Base-by-base conservation (phyloP, 2,797 vertebrate species). In the Ptychobarbus kaznakovi region DNA sequence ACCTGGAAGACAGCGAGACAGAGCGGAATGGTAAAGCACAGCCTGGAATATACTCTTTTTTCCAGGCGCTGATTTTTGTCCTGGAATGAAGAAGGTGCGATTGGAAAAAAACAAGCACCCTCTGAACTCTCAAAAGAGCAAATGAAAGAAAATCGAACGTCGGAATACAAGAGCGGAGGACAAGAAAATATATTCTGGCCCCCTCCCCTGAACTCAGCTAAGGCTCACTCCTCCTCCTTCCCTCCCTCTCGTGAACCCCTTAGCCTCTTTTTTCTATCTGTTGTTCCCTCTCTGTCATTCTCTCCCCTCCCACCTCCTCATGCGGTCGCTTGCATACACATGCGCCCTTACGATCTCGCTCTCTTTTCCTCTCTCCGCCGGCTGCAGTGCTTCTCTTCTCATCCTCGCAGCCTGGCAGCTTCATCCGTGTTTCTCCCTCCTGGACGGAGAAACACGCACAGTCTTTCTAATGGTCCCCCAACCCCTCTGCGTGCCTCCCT, bases 261-360 rank as follows among this genome's bases (percentile, higher is more conserved):
- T 69, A 89, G 83, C 72, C 88, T 87, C 84, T 91, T 4, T 78
- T 84, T 38, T 77, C 80, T 80, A 65, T 83, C 87, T 75, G 74
- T 85, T 72, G 40, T 76, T 82, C 73, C 18, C 80, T 83, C 77
- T 70, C 66, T 81, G 80, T 69, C 80, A 81, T 56, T 70, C 80
- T 81, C 74, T 94, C 91, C 91, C 94, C 95, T 93, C 94, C 95
- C 94, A 94, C 93, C 94, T 94, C 93, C 91, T 90, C 91, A 92
- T 69, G 88, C 92, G 92, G 92, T 92, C 92, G 89, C 91, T 81
- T 58, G 80, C 81, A 70, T 81, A 89, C 92, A 92, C 93, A 93
- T 93, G 90, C 92, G 90, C 93, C 87, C 90, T 89, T 56, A 81
- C 81, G 46, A 25, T 80, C 83, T 86, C 74, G 53, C 91, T 90